Base-by-base conservation (phyloP, 2,888 invertebrate species). In the Dasysyrphus albostriatus region DNA sequence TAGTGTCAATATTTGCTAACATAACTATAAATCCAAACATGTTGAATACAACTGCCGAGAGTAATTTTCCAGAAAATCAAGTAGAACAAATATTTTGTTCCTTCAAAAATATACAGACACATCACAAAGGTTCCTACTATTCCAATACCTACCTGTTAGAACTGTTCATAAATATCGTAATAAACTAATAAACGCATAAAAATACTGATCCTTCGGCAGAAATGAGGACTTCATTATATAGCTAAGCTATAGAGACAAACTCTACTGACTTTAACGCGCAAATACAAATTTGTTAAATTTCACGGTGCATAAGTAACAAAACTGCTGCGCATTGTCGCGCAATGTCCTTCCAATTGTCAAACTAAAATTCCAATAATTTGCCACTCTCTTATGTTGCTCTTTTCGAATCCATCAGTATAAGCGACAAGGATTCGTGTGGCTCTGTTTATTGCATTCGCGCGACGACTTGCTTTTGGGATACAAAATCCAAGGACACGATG, bases 151-250 rank as follows among this genome's bases (percentile, higher is more conserved):
- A 79, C 80, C 80, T 83, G 80, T 59, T 7, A 10, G 1, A 5
- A 47, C 37, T 42, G 44, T 51, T 65, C 76, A 49, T 73, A 81
- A 82, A 73, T 77, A 74, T 78, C 54, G 73, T 58, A 59, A 85
- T 85, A 85, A 85, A 85, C 58, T 82, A 81, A 85, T 85, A 85
- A 85, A 85, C 74, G 80, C 81, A 74, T 85, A 85, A 81, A 85
- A 85, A 63, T 77, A 29, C 58, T 56, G 37, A 58, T 78, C 85
- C 81, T 85, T 85, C 81, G 37, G 29, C 49, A n/a, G 85, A 85
- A 85, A 70, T 56, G 32, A 73, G 67, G 49, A 51, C 69, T 69
- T 16, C 24, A 54, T 44, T 67, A 54, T 69, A 3, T 24, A 24
- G n/a, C n/a, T 9, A 24, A 19, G 42, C 5, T 16, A 37, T 2